These are phyloP conservation scores for Lemur catta DNA, from an alignment of 2,797 vertebrate species.

Conservation along the genomic window DNA sequence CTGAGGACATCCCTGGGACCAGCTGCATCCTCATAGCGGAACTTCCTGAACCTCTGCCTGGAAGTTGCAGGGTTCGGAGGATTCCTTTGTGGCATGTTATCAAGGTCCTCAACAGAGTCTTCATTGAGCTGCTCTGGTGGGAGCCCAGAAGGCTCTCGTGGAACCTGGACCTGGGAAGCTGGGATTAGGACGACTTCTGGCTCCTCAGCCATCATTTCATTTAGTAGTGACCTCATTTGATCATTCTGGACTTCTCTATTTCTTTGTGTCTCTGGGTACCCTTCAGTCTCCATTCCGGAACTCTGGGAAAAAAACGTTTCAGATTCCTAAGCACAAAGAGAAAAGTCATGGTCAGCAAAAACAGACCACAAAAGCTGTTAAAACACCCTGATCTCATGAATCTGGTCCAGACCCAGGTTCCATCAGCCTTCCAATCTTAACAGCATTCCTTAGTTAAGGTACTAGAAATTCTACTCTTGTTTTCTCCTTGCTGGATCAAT, in stretches of 20 bases:
- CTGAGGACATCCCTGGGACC: conserved; percentile 40
- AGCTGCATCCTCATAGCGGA: background rate
- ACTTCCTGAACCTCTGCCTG: background rate
- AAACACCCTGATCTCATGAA: background rate
- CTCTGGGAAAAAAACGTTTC: background rate
- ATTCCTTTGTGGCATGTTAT: background rate
- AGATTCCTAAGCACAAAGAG: conserved; percentile 10
- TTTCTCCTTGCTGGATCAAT: conserved; percentile 17
- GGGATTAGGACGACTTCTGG: background rate
- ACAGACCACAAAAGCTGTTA: background rate
- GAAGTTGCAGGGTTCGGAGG: background rate
- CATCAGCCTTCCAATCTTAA: background rate
- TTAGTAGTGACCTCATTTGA: background rate
- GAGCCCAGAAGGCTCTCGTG: background rate
- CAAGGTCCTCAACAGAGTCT: background rate
- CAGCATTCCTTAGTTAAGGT: conserved; percentile 12
- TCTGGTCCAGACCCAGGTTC: background rate
- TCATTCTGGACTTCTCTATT: background rate
- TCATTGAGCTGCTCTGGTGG: background rate
- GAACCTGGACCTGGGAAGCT: background rate
- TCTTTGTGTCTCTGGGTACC: background rate
- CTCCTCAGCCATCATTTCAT: background rate
- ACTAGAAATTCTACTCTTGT: conserved; percentile 28
- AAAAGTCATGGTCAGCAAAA: conserved; percentile 18
- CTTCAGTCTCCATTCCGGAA: conserved; percentile 19